Base-by-base conservation (phyloP, 1,140 invertebrate species). In the Atta cephalotes region DNA sequence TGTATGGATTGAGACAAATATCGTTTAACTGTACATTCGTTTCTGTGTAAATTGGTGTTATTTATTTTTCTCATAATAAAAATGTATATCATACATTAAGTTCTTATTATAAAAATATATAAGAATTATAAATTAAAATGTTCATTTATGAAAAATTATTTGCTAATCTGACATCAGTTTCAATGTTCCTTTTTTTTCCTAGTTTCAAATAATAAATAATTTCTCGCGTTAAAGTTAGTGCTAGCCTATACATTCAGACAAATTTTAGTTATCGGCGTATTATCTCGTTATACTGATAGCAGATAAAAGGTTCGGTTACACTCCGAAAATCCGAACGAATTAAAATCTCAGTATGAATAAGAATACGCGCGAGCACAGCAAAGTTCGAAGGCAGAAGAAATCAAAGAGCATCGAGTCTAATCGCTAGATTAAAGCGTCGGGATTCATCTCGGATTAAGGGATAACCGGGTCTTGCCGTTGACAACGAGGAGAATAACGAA, bases 361-460 rank as follows among this genome's bases (percentile, higher is more conserved):
- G 79, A 14, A 21, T 39, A 28, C 31, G 45, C 56, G 35, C 31
- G 71, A 87, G 62, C 63, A 39, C 45, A 62, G 56, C 16, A 78
- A 62, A 65, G 70, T 86, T 81, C 62, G 49, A 76, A 63, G 49
- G 10, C 66, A 72, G 49, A 87, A 85, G 87, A 89, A 90, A 91
- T 91, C 89, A 91, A 91, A 90, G 80, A 71, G 78, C 77, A 62
- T 53, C 65, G 87, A 63, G 78, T 90, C 84, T 89, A 90, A 91
- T 91, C 89, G 85, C 68, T 35, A 87, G 89, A 91, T 91, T 91
- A 91, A 90, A 87, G 87, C 76, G 49, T 81, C 49, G 10, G 56
- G 87, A 87, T 90, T 89, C 70, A 87, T 76, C 65, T 51, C 31
- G 90, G 89, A 90, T 91, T 91, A 91, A 88, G 25, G 87, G 90